phyloP scores from a whole-genome alignment of 1,140 invertebrate species.

The Lordiphosa collinella region DNA sequence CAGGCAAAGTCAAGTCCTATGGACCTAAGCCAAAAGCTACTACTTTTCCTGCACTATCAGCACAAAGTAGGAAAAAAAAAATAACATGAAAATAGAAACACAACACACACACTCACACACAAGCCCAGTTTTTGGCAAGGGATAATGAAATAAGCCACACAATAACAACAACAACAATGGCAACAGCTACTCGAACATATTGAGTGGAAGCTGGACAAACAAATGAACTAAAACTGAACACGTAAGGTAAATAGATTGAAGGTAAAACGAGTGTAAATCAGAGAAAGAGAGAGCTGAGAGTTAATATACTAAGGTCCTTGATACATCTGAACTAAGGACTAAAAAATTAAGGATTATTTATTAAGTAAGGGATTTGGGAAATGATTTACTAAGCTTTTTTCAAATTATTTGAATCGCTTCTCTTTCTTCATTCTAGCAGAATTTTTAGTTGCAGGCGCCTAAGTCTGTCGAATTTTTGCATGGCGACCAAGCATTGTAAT shows the following conservation, averaged over 20 bases:
- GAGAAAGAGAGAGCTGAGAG: neutral
- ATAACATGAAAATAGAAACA: slow-evolving; percentile 2
- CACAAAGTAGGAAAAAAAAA: slow-evolving; percentile 4
- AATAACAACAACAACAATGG: slow-evolving; percentile 26
- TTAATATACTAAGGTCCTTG: neutral
- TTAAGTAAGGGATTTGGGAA: no score
- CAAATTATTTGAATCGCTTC: no score
- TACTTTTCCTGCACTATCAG: slow-evolving; percentile 35
- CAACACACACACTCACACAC: slow-evolving; percentile 13
- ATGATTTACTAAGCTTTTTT: no score
- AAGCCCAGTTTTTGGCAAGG: slow-evolving; percentile 17
- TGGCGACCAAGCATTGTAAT: no score
- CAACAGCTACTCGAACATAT: slow-evolving; percentile 37
- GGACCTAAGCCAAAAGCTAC: slow-evolving; percentile 26
- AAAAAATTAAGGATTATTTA: no score
- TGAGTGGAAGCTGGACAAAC: slow-evolving; percentile 51
- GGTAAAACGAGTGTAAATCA: slow-evolving; percentile 9
- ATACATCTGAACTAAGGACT: neutral
- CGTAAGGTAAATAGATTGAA: slow-evolving; percentile 61
- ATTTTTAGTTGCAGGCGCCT: no score
- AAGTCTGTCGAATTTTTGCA: no score
- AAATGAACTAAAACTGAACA: slow-evolving; percentile 68
- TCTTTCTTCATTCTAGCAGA: no score
- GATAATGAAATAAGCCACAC: slow-evolving; percentile 46
- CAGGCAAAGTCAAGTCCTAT: slow-evolving; percentile 32